Evolutionary conservation across 1,140 invertebrate species (phyloP).

Genomic region (Alviniconcha marisindica): DNA sequence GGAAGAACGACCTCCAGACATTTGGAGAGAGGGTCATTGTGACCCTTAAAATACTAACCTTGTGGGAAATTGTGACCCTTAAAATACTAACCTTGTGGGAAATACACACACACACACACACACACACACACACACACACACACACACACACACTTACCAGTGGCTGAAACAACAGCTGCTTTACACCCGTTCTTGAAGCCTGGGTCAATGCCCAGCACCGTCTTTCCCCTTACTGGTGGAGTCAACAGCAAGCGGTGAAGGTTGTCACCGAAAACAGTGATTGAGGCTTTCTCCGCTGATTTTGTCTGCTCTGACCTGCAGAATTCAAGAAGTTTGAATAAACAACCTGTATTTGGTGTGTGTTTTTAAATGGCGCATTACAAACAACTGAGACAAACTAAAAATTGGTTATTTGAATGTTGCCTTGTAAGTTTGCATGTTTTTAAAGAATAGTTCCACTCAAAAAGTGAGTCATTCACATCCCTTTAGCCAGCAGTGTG

Average conservation of each 20-base stretch:
- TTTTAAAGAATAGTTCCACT: too few species aligned
- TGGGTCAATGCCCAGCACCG: conserved; percentile 91
- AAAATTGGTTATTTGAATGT: too few species aligned
- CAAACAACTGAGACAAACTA: too few species aligned
- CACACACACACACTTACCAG: conserved; percentile 76
- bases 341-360: too few species aligned
- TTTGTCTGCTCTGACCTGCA: conserved; percentile 84
- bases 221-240: conserved; percentile 87
- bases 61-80: not conserved
- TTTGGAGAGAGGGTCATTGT: too few species aligned
- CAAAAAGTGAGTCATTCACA: too few species aligned
- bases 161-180: conserved; percentile 84
- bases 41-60: not conserved
- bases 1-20: not conserved
- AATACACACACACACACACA: too few species aligned
- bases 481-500: too few species aligned
- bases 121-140: not conserved
- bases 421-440: too few species aligned
- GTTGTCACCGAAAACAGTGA: conserved; percentile 90
- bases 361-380: too few species aligned
- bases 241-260: conserved; percentile 88
- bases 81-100: not conserved
- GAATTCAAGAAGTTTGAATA: too few species aligned
- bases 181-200: conserved; percentile 92
- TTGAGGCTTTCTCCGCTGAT: conserved; percentile 86